Base-by-base conservation (phyloP, 2,888 invertebrate genomes). In the Callinectes sapidus region DNA sequence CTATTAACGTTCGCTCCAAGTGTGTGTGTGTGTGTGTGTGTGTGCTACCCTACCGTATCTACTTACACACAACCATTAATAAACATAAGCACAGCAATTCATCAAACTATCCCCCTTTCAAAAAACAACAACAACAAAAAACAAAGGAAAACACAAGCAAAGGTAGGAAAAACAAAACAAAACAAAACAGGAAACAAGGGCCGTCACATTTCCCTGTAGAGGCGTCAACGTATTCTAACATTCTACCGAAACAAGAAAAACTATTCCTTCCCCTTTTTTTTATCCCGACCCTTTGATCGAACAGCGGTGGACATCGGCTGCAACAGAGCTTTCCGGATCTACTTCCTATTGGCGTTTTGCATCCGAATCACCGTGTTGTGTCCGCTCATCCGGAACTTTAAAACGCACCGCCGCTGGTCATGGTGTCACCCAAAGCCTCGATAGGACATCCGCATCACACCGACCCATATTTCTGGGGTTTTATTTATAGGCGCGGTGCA, bases 1-100 rank as follows among this genome's bases (percentile, higher is more conserved):
- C 48, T 10, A 81, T 81, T 32, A 28, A 81, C 18, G 35, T 5
- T 32, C 28, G 35, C n/a, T 77, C n/a, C 28, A 32, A 28, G 18
- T 77, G 18, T 77, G 77, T 77, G 77, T 77, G 77, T 77, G 77
- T 77, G 77, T 77, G 77, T 77, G 77, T 81, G 81, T 81, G 81
- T 81, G 81, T 81, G 61, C 18, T 61, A 61, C 23, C 61, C 61
- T 61, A 61, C 61, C 18, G n/a, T 18, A 61, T 18, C 16, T 23
- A 61, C 32, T 18, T 32, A 81, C 85, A 81, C 85, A 81, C 85
- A 81, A 48, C 48, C 61, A 61, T 61, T 61, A 61, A 16, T 61
- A 61, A 61, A 61, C 61, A 61, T 18, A 61, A 61, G 23, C 61
- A 23, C 18, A 61, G 23, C 61, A 16, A 61, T 61, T 61, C 61